Conservation (phyloP, 2,113 vertebrate species). For the Rynchops niger region DNA sequence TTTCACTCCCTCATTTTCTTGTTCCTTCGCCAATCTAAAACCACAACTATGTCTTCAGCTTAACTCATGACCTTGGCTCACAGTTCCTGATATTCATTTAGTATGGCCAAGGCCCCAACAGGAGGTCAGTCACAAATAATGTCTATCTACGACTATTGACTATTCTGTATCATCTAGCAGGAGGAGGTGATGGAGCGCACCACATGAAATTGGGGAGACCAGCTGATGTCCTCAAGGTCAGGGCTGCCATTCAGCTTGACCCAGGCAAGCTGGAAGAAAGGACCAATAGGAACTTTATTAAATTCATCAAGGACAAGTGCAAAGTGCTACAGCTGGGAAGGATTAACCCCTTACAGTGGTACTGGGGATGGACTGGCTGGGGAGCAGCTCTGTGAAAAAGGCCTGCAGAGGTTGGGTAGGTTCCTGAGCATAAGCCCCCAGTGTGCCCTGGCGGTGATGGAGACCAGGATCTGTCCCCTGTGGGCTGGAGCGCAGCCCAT, state of each 20-base stretch:
- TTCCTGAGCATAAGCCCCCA: neutral
- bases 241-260: neutral
- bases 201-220: neutral
- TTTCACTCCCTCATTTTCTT: too few species aligned
- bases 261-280: neutral
- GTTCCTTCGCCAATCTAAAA: too few species aligned
- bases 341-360: neutral
- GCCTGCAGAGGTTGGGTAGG: neutral
- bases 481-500: rapidly evolving
- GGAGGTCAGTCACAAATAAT: neutral
- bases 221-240: neutral
- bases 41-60: too few species aligned
- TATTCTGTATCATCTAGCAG: neutral
- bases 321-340: neutral
- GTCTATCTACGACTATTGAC: neutral
- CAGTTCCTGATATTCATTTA: too few species aligned
- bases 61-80: too few species aligned
- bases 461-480: neutral
- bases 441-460: neutral
- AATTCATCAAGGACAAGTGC: neutral
- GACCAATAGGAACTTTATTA: neutral
- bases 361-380: neutral
- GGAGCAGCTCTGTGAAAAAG: neutral
- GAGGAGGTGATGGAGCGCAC: neutral
- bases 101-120: too few species aligned